Evolutionary conservation across 2,797 vertebrate species (phyloP).

Genomic region (Kryptopterus vitreolus): DNA sequence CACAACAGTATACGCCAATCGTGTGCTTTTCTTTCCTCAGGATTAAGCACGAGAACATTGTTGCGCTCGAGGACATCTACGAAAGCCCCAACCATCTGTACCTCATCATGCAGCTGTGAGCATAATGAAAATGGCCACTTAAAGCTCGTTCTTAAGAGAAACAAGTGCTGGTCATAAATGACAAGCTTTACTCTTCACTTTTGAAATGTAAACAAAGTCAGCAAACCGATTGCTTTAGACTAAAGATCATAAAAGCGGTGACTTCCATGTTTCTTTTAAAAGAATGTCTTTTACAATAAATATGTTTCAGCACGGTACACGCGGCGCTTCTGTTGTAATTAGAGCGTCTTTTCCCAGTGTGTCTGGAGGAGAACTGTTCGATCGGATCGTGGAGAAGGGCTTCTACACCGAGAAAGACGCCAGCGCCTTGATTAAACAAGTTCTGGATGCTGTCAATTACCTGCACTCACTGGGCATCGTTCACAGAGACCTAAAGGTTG

Average conservation of each 20-base stretch:
- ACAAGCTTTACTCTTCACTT: not conserved
- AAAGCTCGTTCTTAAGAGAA: constrained; percentile 1
- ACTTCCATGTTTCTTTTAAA: no score
- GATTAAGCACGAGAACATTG: constrained; percentile 98
- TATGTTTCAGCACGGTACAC: not conserved
- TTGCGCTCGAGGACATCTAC: constrained; percentile 97
- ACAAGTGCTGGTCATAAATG: not conserved
- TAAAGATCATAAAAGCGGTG: not conserved
- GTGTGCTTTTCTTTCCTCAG: constrained; percentile 68
- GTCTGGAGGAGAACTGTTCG: constrained; percentile 93
- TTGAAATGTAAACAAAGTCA: not conserved
- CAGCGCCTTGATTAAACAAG: constrained; percentile 91
- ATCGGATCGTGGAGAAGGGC: constrained; percentile 94
- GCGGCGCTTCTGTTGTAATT: not conserved
- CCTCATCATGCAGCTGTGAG: constrained; percentile 97
- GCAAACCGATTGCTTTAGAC: not conserved
- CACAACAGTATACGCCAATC: not conserved
- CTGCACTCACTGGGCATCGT: constrained; percentile 95
- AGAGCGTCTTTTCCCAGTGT: constrained; percentile 72
- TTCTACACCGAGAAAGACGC: constrained; percentile 97
- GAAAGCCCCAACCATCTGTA: constrained; percentile 94
- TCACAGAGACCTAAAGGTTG: constrained; percentile 93
- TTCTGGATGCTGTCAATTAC: constrained; percentile 93
- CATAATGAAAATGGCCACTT: not conserved
- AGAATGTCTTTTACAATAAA: no score